phyloP scores from a whole-genome alignment of 2,797 vertebrate genomes.

The Chiroxiphia lanceolata region DNA sequence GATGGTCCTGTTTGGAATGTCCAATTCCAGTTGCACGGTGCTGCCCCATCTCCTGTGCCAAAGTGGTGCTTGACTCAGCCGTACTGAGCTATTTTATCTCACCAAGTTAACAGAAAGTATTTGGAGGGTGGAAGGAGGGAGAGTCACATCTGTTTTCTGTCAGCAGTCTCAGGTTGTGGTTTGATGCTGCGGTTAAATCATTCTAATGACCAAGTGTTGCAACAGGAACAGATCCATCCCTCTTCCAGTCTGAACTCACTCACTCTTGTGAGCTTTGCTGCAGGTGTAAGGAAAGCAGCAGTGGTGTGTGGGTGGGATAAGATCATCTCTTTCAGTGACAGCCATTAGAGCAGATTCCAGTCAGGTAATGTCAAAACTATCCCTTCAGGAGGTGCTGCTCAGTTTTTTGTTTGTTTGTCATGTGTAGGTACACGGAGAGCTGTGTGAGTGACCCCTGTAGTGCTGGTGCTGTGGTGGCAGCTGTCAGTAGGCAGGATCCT shows the following conservation, averaged over 20 bases:
- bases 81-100: not conserved
- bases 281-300: not conserved
- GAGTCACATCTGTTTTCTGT: not conserved
- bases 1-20: not conserved
- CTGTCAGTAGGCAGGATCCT: not conserved
- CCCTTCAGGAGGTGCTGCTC: not conserved
- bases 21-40: not conserved
- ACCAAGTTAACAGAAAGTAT: not conserved
- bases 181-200: not conserved
- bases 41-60: not conserved
- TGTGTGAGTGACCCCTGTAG: not conserved
- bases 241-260: not conserved
- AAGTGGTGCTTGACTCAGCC: not conserved
- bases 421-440: not conserved
- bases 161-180: not conserved
- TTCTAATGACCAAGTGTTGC: not conserved
- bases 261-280: not conserved
- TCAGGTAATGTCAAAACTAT: not conserved
- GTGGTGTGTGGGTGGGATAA: not conserved
- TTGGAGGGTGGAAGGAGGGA: not conserved
- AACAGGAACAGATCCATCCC: not conserved
- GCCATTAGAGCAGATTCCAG: not conserved
- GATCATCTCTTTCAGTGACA: not conserved
- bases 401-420: not conserved
- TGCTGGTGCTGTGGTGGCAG: not conserved